phyloP scores from a whole-genome alignment of 2,888 invertebrate genomes.

The Drosophila rubida region DNA sequence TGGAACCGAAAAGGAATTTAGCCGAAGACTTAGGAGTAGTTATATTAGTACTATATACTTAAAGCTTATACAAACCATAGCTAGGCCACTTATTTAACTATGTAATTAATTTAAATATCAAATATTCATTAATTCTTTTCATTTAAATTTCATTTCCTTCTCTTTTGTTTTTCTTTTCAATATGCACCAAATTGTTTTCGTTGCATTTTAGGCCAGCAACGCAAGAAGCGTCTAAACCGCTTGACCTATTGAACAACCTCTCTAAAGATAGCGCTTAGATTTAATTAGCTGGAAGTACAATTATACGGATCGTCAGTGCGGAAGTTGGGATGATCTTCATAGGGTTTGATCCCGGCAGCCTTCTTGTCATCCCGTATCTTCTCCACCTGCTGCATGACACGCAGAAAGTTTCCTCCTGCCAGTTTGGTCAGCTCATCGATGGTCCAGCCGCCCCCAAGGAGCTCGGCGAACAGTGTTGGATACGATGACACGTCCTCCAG shows the following conservation, averaged over 20 bases:
- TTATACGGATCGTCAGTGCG: slow-evolving; percentile 85
- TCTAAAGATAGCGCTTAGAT: slow-evolving; percentile 55
- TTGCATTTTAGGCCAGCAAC: slow-evolving; percentile 24
- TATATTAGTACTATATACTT: slow-evolving; percentile 33
- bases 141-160: slow-evolving; percentile 6
- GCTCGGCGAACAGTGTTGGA: slow-evolving; percentile 91
- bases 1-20: slow-evolving; percentile 26
- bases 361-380: slow-evolving; percentile 90
- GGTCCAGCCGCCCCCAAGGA: slow-evolving; percentile 92
- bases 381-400: slow-evolving; percentile 89
- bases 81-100: slow-evolving; percentile 53
- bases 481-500: slow-evolving; percentile 92
- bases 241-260: slow-evolving; percentile 66
- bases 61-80: slow-evolving; percentile 72
- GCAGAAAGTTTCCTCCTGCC: slow-evolving; percentile 91
- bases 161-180: slow-evolving; percentile 2
- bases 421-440: slow-evolving; percentile 91
- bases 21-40: slow-evolving; percentile 35
- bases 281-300: slow-evolving; percentile 85
- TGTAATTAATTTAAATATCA: slow-evolving; percentile 33
- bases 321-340: slow-evolving; percentile 88
- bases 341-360: slow-evolving; percentile 89
- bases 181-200: slow-evolving; percentile 47
- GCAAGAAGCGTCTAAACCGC: neutral
- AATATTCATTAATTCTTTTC: slow-evolving; percentile 13